Percentiles rank a stretch among this genome's conserved stretches.
Conservation (phyloP, 2,888 invertebrate species). For the Norana najaformis region DNA sequence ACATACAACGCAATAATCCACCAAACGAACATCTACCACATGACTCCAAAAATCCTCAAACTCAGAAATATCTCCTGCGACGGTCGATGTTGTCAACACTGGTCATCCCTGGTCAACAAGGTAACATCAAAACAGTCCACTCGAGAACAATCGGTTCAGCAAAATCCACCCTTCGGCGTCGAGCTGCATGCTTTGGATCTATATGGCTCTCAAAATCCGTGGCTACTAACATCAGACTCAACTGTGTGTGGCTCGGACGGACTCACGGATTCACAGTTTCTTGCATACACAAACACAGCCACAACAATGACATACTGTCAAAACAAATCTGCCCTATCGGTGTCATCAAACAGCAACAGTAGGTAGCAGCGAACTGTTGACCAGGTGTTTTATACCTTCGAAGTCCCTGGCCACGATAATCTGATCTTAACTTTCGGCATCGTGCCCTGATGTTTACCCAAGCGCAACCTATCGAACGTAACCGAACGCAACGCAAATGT, state of each 20-base stretch:
- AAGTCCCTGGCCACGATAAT: neutral
- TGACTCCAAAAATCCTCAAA: neutral
- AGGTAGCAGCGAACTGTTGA: neutral
- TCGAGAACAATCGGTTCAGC: neutral
- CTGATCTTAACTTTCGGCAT: neutral
- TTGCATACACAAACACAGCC: no score
- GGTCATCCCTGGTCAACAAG: constrained; percentile 13
- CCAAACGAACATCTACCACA: neutral
- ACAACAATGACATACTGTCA: neutral
- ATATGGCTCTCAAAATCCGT: neutral
- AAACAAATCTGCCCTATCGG: no score
- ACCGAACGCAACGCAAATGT: constrained; percentile 13
- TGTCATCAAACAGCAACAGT: neutral
- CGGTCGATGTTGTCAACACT: neutral
- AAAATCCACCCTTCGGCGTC: neutral
- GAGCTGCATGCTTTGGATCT: neutral
- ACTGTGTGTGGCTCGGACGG: neutral
- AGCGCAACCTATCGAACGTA: constrained; percentile 2
- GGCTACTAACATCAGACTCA: neutral
- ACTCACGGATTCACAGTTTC: neutral
- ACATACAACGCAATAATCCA: neutral
- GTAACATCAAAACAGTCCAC: constrained; percentile 4
- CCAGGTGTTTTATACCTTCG: neutral
- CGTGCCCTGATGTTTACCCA: neutral
- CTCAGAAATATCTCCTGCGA: no score